phyloP scores from a whole-genome alignment of 2,888 invertebrate species.

The Brenthis ino region DNA sequence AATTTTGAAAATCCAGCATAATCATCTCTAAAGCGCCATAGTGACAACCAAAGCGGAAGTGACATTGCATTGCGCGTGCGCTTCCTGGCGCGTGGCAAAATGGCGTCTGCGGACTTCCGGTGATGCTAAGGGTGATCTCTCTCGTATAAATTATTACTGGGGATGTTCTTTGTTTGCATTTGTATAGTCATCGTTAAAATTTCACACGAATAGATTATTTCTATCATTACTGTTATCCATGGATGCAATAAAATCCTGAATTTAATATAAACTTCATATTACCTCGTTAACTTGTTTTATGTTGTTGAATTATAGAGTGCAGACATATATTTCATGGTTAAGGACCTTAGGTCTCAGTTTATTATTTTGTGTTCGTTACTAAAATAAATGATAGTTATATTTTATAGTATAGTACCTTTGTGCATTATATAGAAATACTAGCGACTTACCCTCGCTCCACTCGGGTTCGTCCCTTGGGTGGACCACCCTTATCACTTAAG shows the following conservation, averaged over 20 bases:
- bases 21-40: slow-evolving; percentile 68
- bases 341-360: neutral
- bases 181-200: slow-evolving; percentile 57
- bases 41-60: slow-evolving; percentile 67
- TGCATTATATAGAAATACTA: too few relatives aligned
- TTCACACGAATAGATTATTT: slow-evolving; percentile 37
- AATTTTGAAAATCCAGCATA: slow-evolving; percentile 56
- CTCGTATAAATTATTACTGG: slow-evolving; percentile 70
- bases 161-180: slow-evolving; percentile 65
- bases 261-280: too few relatives aligned
- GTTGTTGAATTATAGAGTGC: slow-evolving; percentile 4
- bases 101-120: slow-evolving; percentile 77
- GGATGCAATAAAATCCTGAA: neutral
- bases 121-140: slow-evolving; percentile 61
- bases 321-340: neutral
- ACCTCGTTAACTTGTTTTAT: slow-evolving; percentile 2
- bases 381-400: neutral
- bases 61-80: slow-evolving; percentile 76
- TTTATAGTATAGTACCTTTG: neutral
- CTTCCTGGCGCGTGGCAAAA: slow-evolving; percentile 81
- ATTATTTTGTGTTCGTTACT: slow-evolving; percentile 1
- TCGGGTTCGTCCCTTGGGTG: too few relatives aligned
- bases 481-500: too few relatives aligned
- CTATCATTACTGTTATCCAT: slow-evolving; percentile 2
- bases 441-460: too few relatives aligned